These are phyloP conservation scores for Colossoma macropomum DNA, from an alignment of 2,113 vertebrate species.

Conservation along the genomic window DNA sequence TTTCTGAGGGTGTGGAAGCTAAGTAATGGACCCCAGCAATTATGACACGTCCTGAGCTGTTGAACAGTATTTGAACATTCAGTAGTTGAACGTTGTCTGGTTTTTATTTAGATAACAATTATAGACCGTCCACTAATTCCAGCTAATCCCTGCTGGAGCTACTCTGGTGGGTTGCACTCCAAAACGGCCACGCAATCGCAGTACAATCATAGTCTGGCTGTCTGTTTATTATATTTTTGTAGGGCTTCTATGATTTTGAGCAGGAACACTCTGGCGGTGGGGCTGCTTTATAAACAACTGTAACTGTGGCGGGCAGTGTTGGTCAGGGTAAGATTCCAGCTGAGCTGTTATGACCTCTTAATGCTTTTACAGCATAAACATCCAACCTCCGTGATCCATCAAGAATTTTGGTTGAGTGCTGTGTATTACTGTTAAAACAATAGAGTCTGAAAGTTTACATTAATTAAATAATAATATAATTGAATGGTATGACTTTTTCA, in stretches of 20 bases:
- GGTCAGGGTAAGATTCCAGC: neutral
- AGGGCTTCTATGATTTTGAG: neutral
- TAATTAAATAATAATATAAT: too few relatives aligned
- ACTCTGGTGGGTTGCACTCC: neutral
- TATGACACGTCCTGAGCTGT: too few relatives aligned
- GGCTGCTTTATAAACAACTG: neutral
- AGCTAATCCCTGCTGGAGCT: neutral
- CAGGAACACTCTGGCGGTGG: neutral
- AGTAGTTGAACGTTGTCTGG: too few relatives aligned
- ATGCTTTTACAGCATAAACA: conserved; percentile 21
- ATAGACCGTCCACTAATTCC: neutral
- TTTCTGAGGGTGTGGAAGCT: too few relatives aligned
- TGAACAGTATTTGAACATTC: too few relatives aligned
- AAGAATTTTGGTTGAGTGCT: neutral
- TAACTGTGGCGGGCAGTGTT: neutral
- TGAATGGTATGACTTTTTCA: too few relatives aligned
- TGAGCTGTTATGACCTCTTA: neutral
- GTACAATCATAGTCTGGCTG: neutral
- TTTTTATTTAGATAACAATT: too few relatives aligned
- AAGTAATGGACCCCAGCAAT: too few relatives aligned
- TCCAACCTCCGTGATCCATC: neutral
- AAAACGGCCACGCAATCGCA: neutral
- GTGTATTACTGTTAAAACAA: neutral
- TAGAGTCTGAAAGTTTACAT: neutral
- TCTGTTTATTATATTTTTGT: neutral